These are phyloP conservation scores for Drosophila suzukii DNA, from an alignment of 1,140 invertebrate genomes.

Conservation along the genomic window DNA sequence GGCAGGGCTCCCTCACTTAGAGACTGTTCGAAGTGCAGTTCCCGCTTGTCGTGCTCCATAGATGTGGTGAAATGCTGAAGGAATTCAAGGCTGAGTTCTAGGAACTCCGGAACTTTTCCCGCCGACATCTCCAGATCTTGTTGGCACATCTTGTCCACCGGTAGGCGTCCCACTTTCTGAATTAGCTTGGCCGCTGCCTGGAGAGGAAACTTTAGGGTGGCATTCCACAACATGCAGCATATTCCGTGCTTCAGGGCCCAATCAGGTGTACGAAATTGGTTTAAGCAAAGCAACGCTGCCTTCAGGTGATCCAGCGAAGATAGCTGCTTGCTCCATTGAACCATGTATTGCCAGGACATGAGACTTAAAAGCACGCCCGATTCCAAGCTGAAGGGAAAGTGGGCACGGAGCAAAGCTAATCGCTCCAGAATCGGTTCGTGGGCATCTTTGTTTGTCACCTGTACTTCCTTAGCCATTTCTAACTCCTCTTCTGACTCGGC, in stretches of 20 bases:
- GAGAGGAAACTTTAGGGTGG: conserved; percentile 91
- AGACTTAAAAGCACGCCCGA: conserved; percentile 92
- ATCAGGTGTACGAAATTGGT: conserved; percentile 85
- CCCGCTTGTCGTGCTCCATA: conserved; percentile 84
- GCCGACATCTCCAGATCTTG: conserved; percentile 91
- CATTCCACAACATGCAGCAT: conserved; percentile 94
- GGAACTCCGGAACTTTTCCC: conserved; percentile 88
- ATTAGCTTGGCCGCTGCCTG: conserved; percentile 91
- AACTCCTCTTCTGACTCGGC: conserved; percentile 31
- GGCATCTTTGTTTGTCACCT: conserved; percentile 83
- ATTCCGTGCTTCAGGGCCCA: conserved; percentile 89
- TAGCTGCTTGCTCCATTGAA: conserved; percentile 93
- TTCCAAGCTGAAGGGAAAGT: conserved; percentile 94
- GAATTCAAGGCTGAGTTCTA: conserved; percentile 89
- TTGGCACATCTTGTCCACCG: conserved; percentile 92
- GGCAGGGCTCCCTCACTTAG: conserved; percentile 89
- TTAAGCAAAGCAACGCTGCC: conserved; percentile 87
- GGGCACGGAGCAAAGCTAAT: conserved; percentile 87
- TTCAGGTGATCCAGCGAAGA: conserved; percentile 88
- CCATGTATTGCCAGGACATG: conserved; percentile 95
- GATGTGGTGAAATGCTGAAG: conserved; percentile 88
- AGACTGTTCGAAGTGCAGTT: conserved; percentile 88
- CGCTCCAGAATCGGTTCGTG: conserved; percentile 85
- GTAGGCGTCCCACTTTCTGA: conserved; percentile 94
- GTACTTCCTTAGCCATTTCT: conserved; percentile 9